Base-by-base conservation (phyloP, 2,113 vertebrate genomes). In the Hippopotamus amphibius region DNA sequence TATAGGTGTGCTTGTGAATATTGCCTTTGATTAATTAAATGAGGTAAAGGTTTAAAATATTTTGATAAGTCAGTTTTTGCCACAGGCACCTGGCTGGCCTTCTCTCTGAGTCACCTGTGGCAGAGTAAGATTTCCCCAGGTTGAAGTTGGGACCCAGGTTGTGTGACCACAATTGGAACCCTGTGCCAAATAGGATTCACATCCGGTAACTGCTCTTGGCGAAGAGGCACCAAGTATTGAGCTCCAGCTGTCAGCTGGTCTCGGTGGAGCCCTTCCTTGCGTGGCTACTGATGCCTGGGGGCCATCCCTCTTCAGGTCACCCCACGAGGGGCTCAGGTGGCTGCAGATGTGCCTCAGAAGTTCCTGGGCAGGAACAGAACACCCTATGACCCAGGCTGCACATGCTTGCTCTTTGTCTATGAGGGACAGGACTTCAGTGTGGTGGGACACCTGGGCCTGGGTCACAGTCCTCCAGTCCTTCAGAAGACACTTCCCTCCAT, bases 121-220 rank as follows among this genome's bases (percentile, higher is more conserved):
- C 7, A 7, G 37, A 46, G n/a, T 26, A 37, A 83, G 48, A 2
- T 81, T 76, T 46, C 5, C 19, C 6, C 57, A 43, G 74, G n/a
- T 2, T 14, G 55, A 50, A 41, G n/a, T 81, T n/a, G 85, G 41
- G 21, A 33, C 37, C 41, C 1, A 37, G 22, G 11, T 3, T 7
- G 13, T 82, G 10, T 72, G 30, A 57, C 6, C 11, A 26, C 28
- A 30, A 0, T 74, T 37, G 50, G 84, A 74, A 48, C 55, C 4
- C 26, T n/a, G 0, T 43, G 80, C 86, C 92, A 97, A 80, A 68
- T 43, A 92, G 74, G 93, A 95, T 65, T 63, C 63, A 30, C 10
- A 71, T 71, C 74, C 14, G 8, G 85, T 48, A 76, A 80, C 24
- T 21, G 71, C 57, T 24, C 46, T 71, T 66, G 37, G 53, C 10